These are phyloP conservation scores for Epizoanthus fatuus DNA, from an alignment of 92 coral and sea anemone genomes.

Conservation along the genomic window DNA sequence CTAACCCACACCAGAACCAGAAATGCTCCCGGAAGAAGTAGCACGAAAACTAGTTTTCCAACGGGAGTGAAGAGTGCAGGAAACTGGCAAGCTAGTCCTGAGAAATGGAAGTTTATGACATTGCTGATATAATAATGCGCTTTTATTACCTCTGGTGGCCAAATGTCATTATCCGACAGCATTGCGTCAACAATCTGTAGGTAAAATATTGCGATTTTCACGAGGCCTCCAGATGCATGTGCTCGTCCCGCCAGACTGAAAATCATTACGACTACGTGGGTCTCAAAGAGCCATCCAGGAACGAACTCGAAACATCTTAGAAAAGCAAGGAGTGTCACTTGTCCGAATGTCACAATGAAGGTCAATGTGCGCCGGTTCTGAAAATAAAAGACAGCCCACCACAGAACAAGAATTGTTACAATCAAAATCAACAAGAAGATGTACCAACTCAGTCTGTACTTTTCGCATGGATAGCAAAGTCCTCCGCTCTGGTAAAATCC, in stretches of 20 bases:
- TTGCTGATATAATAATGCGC: slow-evolving; percentile 75
- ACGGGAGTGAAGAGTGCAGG: slow-evolving; percentile 78
- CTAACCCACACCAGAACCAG: slow-evolving; percentile 14
- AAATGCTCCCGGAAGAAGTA: slow-evolving; percentile 65
- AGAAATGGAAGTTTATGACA: slow-evolving; percentile 77
- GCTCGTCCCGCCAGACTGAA: slow-evolving; percentile 65
- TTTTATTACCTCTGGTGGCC: slow-evolving; percentile 73
- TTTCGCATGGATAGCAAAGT: slow-evolving; percentile 60
- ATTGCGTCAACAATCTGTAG: slow-evolving; percentile 83
- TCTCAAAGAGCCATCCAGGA: slow-evolving; percentile 74
- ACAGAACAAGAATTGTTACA: slow-evolving; percentile 49
- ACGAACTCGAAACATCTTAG: slow-evolving; percentile 58
- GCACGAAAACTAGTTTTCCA: slow-evolving; percentile 59
- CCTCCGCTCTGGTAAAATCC: slow-evolving; percentile 69
- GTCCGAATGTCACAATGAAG: slow-evolving; percentile 47
- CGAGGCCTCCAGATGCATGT: slow-evolving; percentile 40
- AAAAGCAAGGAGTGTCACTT: slow-evolving; percentile 55
- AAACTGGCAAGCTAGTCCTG: slow-evolving; percentile 82
- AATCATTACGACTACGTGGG: slow-evolving; percentile 63
- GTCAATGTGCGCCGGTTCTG: slow-evolving; percentile 37
- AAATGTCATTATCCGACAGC: slow-evolving; percentile 68
- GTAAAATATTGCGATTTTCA: slow-evolving; percentile 78
- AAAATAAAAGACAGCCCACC: slow-evolving; percentile 49
- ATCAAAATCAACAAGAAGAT: slow-evolving; percentile 50
- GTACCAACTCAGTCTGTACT: slow-evolving; percentile 49